Conservation (phyloP, 2,888 invertebrate species). For the Agriopis aurantiaria region DNA sequence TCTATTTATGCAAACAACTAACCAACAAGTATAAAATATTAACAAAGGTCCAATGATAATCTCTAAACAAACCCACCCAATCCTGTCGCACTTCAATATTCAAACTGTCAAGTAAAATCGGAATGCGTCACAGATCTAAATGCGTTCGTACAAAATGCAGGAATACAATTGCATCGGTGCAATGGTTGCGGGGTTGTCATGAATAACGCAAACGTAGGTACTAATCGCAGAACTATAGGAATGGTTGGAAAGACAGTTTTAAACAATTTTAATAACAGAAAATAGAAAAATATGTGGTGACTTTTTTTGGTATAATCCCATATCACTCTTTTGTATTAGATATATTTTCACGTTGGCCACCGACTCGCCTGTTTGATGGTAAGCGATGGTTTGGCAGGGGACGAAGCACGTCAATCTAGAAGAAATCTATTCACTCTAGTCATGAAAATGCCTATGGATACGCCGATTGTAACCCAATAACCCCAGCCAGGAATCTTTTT, state of each 20-base stretch:
- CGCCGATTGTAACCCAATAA: no score
- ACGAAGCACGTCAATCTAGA: no score
- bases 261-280: background rate
- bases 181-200: slow-evolving; percentile 64
- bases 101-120: slow-evolving; percentile 65
- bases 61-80: slow-evolving; percentile 28
- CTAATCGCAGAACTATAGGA: background rate
- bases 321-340: no score
- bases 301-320: no score
- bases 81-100: slow-evolving; percentile 48
- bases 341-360: no score
- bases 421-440: no score
- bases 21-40: background rate
- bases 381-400: no score
- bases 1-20: background rate
- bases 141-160: slow-evolving; percentile 60
- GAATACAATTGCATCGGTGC: slow-evolving; percentile 67
- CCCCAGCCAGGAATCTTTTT: no score
- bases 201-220: slow-evolving; percentile 69
- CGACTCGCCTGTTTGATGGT: no score
- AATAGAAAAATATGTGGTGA: no score
- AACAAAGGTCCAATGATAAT: slow-evolving; percentile 2
- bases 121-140: no score
- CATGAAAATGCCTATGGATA: no score
- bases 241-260: background rate